Evolutionary conservation across 2,797 vertebrate genomes (phyloP), one percentile per base, ranked within the genome.

Genomic region (Anguilla marmorata): DNA sequence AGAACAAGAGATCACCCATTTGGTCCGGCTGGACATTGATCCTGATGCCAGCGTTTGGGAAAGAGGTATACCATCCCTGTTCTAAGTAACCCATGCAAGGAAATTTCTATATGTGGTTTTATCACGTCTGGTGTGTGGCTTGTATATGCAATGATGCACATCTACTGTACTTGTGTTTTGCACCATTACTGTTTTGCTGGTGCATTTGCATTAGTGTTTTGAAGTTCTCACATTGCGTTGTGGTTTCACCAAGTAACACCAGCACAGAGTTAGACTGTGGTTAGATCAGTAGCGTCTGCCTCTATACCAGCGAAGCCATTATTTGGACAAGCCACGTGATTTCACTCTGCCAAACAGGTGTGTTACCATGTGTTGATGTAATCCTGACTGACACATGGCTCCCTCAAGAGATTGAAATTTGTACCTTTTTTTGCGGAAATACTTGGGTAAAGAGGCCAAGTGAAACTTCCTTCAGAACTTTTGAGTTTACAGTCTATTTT

Each of bases 21-120:
- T 85, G 7, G 54, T 60, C 14, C 24, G 84, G 84, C 56, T 85
- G 79, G 45, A 82, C 79, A 82, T 82, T 50, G 79, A 82, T 21
- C 79, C 79, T 1, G 41, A 82, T n/a, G 45, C 45, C 79, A 50
- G 41, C 21, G 2, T n/a, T 50, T 48, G 41, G 79, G 41, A 33
- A 33, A 82, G 41, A 82, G 79, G 79, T 82, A 45, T 45, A 76
- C 6, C 74, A 2, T 72, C 1, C n/a, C 69, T 12, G 9, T 30
- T 33, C 27, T 66, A 24, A 66, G 9, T 72, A 11, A 33, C 8
- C 2, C 74, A 45, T 16, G 33, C 14, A 19, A 6, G 74, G 69
- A 41, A 79, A 41, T 37, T 0, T 79, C 1, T 79, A 50, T 82
- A 5, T 3, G 4, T 24, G 7, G 50, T 50, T 16, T 45, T 19